Evolutionary conservation across 2,113 vertebrate genomes (phyloP).

Genomic region (Amazona guildingii): DNA sequence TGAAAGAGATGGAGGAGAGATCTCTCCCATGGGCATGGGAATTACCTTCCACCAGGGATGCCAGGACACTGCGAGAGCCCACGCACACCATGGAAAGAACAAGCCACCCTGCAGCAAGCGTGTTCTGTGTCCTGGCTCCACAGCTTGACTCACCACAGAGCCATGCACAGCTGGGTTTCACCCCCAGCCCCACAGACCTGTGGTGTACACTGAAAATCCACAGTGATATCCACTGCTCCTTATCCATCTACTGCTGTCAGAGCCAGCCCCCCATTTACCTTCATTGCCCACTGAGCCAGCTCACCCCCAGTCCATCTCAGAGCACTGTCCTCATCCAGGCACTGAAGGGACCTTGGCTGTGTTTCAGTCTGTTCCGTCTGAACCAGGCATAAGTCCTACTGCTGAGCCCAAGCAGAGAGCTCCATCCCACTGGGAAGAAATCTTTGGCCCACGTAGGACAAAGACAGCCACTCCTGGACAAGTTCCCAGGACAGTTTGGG

Average conservation of each 20-base stretch:
- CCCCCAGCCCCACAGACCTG: not conserved
- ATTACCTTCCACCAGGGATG: not conserved
- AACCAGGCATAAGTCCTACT: not conserved
- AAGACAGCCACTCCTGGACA: not conserved
- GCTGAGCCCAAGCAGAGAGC: not conserved
- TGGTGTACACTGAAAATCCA: not conserved
- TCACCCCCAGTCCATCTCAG: not conserved
- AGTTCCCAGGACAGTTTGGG: not conserved
- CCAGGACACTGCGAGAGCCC: not conserved
- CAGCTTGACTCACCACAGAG: constrained; percentile 25
- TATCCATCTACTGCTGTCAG: not conserved
- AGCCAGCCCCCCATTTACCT: not conserved
- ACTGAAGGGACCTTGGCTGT: not conserved
- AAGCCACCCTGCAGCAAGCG: not conserved
- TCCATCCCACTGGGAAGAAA: not conserved
- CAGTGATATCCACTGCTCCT: not conserved
- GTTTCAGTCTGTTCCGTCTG: not conserved
- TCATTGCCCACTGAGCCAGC: not conserved
- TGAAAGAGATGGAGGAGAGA: not conserved
- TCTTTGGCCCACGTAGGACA: accelerated
- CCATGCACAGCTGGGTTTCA: constrained; percentile 14
- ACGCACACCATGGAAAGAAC: not conserved
- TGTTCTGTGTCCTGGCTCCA: not conserved
- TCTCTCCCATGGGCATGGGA: not conserved
- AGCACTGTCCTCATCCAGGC: not conserved